Conservation (phyloP, 2,888 invertebrate species). For the Teleiodes luculella region DNA sequence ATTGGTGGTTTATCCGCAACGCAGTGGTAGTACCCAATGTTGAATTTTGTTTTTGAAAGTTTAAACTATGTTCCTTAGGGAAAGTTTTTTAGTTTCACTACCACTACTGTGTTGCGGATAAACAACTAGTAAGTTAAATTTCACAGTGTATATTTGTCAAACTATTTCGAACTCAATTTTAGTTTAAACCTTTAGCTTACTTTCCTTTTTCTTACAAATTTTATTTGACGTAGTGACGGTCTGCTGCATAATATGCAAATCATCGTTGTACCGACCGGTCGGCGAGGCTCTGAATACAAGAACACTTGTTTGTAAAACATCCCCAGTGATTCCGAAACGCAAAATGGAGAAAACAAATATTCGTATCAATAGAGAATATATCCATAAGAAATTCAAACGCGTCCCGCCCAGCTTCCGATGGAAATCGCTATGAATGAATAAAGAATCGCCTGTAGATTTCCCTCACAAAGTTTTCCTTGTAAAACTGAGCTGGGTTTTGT, state of each 20-base stretch:
- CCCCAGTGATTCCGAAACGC: constrained; percentile 41
- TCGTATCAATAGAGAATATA: constrained; percentile 53
- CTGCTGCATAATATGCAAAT: constrained; percentile 3
- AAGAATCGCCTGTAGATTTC: constrained; percentile 43
- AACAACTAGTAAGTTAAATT: no score
- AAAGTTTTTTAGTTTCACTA: no score
- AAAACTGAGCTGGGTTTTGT: constrained; percentile 32
- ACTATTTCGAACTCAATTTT: no score
- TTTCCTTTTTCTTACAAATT: no score
- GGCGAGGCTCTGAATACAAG: constrained; percentile 31
- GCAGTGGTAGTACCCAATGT: no score
- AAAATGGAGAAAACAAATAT: constrained; percentile 54
- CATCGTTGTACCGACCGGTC: not conserved
- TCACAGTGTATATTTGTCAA: no score
- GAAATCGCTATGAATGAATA: constrained; percentile 62
- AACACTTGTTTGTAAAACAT: constrained; percentile 43
- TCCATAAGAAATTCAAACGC: constrained; percentile 58
- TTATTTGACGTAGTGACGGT: no score
- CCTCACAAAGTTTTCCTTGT: constrained; percentile 37
- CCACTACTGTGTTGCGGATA: no score
- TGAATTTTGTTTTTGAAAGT: no score
- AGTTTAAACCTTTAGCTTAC: no score
- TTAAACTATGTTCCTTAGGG: no score
- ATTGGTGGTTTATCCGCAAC: no score
- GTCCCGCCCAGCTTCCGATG: constrained; percentile 52